phyloP scores from a whole-genome alignment of 2,797 vertebrate species.

The Neoniphon sammara region DNA sequence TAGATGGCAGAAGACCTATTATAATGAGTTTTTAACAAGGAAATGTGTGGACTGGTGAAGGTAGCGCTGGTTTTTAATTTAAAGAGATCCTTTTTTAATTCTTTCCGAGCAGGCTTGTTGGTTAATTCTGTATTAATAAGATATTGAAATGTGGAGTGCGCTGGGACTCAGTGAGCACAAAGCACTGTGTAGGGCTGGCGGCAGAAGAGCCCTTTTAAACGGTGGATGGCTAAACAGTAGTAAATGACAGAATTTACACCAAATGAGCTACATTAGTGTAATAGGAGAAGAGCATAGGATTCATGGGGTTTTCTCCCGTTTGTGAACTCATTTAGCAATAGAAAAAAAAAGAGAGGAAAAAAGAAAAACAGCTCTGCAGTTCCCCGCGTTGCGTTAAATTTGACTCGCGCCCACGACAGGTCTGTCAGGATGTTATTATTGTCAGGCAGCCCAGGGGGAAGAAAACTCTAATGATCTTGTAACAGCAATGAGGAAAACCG shows the following conservation, averaged over 20 bases:
- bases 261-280: slow-evolving; percentile 79
- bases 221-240: slow-evolving; percentile 75
- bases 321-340: slow-evolving; percentile 49
- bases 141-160: slow-evolving; percentile 79
- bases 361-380: slow-evolving; percentile 42
- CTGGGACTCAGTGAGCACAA: slow-evolving; percentile 72
- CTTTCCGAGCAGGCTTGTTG: slow-evolving; percentile 73
- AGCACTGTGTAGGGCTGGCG: slow-evolving; percentile 64
- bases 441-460: slow-evolving; percentile 66
- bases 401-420: slow-evolving; percentile 69
- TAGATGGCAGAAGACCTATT: slow-evolving; percentile 77
- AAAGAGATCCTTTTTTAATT: slow-evolving; percentile 76
- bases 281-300: slow-evolving; percentile 64
- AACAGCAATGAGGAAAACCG: slow-evolving; percentile 65
- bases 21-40: slow-evolving; percentile 82
- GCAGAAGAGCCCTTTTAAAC: slow-evolving; percentile 70
- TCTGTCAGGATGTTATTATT: slow-evolving; percentile 76
- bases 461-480: slow-evolving; percentile 74
- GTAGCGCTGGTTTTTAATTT: slow-evolving; percentile 80
- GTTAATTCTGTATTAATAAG: slow-evolving; percentile 83
- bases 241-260: slow-evolving; percentile 78
- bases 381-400: slow-evolving; percentile 65
- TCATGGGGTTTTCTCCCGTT: slow-evolving; percentile 59
- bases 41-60: slow-evolving; percentile 73
- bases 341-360: slow-evolving; percentile 24